Evolutionary conservation across 2,113 vertebrate genomes (phyloP).

Genomic region (Motacilla tschutschensis): DNA sequence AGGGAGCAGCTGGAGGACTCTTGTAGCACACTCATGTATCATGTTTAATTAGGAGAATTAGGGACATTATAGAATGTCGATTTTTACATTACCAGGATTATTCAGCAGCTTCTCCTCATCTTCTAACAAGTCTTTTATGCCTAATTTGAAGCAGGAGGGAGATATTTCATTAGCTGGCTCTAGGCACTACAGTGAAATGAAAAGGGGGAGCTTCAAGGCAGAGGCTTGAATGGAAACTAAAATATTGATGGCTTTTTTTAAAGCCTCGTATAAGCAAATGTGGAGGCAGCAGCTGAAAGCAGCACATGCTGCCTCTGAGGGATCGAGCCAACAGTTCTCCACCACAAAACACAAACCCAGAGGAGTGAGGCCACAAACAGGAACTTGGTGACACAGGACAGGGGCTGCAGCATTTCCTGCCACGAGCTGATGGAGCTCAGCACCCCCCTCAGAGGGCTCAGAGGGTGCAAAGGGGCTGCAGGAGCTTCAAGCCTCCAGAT

Average conservation of each 20-base stretch:
- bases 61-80: conserved; percentile 21
- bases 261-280: neutral
- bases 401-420: conserved; percentile 19
- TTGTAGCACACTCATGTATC: neutral
- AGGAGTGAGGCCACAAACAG: conserved; percentile 7
- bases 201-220: neutral
- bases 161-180: conserved; percentile 35
- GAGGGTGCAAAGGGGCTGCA: neutral
- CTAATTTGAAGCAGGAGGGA: conserved; percentile 30
- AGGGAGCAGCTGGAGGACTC: conserved; percentile 7
- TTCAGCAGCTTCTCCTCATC: conserved; percentile 32
- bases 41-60: conserved; percentile 56
- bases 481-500: neutral
- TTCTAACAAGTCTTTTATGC: conserved; percentile 28
- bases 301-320: neutral
- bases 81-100: conserved; percentile 46
- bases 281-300: neutral
- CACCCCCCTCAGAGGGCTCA: neutral
- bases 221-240: conserved; percentile 5
- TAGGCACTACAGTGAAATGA: conserved; percentile 9
- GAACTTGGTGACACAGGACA: neutral
- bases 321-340: neutral
- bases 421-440: rapidly evolving
- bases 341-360: neutral
- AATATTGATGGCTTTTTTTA: conserved; percentile 27